These are phyloP conservation scores for Paramisgurnus dabryanus DNA, from an alignment of 2,113 vertebrate genomes.

Conservation along the genomic window DNA sequence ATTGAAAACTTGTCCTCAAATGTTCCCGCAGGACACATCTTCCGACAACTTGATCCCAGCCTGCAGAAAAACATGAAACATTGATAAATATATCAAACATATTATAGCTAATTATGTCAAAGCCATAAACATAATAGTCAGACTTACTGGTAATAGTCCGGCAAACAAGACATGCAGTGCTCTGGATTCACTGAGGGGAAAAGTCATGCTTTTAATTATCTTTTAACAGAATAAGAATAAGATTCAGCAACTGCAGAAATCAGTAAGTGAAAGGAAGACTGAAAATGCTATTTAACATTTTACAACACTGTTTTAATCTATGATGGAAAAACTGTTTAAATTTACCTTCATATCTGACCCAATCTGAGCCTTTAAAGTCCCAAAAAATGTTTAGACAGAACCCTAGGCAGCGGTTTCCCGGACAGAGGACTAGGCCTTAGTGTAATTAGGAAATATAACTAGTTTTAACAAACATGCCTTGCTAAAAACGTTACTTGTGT, in stretches of 20 bases:
- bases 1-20: constrained; percentile 64
- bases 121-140: background rate
- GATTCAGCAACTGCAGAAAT: background rate
- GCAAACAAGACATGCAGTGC: constrained; percentile 68
- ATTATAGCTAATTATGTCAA: background rate
- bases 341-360: too few relatives aligned
- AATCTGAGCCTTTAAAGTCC: too few relatives aligned
- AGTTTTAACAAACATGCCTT: too few relatives aligned
- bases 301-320: too few relatives aligned
- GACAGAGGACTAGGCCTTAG: too few relatives aligned
- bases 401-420: too few relatives aligned
- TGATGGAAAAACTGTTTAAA: too few relatives aligned
- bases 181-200: constrained; percentile 52
- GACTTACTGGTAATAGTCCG: constrained; percentile 69
- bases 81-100: background rate
- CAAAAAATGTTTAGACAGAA: too few relatives aligned
- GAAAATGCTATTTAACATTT: too few relatives aligned
- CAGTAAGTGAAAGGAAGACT: too few relatives aligned
- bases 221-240: background rate
- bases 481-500: too few relatives aligned
- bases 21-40: constrained; percentile 82
- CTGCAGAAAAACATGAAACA: constrained; percentile 64
- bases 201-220: background rate
- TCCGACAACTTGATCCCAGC: constrained; percentile 77
- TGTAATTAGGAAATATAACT: too few relatives aligned